Conservation (phyloP, 2,888 invertebrate species). For the Papilio protenor region DNA sequence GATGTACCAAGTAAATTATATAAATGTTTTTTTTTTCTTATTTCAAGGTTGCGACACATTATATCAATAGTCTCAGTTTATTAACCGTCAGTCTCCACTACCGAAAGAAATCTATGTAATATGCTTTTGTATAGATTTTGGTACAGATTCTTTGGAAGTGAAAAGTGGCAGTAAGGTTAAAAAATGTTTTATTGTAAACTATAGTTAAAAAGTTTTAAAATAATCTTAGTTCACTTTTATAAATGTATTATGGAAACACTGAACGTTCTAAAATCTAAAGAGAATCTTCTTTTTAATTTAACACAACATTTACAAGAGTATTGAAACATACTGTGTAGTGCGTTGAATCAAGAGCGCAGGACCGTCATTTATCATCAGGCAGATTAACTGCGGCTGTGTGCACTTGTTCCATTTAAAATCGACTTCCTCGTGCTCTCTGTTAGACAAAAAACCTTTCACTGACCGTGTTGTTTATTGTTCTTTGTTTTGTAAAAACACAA, state of each 20-base stretch:
- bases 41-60: too few species aligned
- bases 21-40: too few species aligned
- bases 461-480: constrained; percentile 33
- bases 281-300: not conserved
- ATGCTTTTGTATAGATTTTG: too few species aligned
- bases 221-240: too few species aligned
- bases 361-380: constrained; percentile 72
- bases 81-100: too few species aligned
- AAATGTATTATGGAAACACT: too few species aligned
- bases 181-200: too few species aligned
- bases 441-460: constrained; percentile 42
- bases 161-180: too few species aligned
- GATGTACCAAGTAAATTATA: constrained; percentile 51
- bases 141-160: too few species aligned
- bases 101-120: too few species aligned
- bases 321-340: constrained; percentile 55
- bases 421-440: constrained; percentile 56
- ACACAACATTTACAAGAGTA: not conserved
- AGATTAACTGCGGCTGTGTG: constrained; percentile 70
- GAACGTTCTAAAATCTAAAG: too few species aligned
- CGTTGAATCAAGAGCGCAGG: constrained; percentile 65
- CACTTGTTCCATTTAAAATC: constrained; percentile 71
- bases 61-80: not conserved
- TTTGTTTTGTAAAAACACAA: constrained; percentile 4
- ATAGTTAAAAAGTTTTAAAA: too few species aligned